Evolutionary conservation across 2,888 invertebrate species (phyloP).

Genomic region (Capitulum mitella): DNA sequence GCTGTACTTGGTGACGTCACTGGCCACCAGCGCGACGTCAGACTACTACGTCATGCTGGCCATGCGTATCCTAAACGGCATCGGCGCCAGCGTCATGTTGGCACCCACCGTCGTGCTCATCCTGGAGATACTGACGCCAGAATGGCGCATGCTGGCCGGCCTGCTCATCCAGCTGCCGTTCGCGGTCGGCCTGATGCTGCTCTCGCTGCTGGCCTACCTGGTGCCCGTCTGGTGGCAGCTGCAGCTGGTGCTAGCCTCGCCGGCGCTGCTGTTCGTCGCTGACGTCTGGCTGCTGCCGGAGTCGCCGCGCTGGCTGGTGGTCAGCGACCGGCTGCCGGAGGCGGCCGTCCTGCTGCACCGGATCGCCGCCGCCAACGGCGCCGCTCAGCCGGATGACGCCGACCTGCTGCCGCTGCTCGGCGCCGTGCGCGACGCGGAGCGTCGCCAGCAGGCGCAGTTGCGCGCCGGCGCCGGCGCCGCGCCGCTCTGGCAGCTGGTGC

Average conservation of each 20-base stretch:
- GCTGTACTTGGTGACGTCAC: constrained; percentile 34
- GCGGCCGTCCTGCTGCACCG: constrained; percentile 56
- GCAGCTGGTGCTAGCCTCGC: constrained; percentile 59
- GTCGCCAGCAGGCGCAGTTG: background rate
- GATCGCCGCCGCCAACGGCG: constrained; percentile 52
- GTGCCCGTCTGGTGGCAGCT: constrained; percentile 59
- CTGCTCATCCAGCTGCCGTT: constrained; percentile 65
- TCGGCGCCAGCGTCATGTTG: constrained; percentile 31
- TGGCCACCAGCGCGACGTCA: constrained; percentile 33
- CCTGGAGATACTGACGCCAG: constrained; percentile 55
- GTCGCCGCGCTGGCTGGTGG: constrained; percentile 70
- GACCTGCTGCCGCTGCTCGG: constrained; percentile 23
- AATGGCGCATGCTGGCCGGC: constrained; percentile 53
- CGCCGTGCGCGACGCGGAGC: background rate
- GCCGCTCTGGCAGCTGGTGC: constrained; percentile 48
- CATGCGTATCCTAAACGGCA: constrained; percentile 33
- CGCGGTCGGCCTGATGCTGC: constrained; percentile 58
- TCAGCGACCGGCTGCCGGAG: constrained; percentile 56
- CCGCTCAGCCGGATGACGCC: constrained; percentile 30
- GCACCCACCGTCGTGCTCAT: constrained; percentile 31
- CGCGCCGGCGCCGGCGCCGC: background rate
- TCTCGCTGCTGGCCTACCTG: constrained; percentile 59
- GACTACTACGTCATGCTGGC: constrained; percentile 36
- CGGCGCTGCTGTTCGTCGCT: constrained; percentile 52
- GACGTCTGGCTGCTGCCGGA: constrained; percentile 61